phyloP scores from a whole-genome alignment of 2,113 vertebrate genomes.

The Hippocampus mohnikei region DNA sequence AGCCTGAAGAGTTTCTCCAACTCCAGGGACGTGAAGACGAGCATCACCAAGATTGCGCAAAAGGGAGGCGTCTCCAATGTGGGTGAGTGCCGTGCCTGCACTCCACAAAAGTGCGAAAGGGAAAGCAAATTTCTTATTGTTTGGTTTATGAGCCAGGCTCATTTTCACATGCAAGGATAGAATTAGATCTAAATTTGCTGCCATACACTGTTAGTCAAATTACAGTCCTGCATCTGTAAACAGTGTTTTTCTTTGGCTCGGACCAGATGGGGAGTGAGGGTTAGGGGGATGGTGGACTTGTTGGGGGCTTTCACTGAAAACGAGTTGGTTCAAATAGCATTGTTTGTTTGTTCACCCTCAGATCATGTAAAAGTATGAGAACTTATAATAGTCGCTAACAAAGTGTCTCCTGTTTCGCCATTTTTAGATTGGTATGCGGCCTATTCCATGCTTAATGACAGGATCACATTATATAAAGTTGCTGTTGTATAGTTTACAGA shows the following conservation, averaged over 20 bases:
- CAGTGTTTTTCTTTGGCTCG: constrained; percentile 41
- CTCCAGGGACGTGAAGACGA: constrained; percentile 81
- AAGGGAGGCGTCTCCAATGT: constrained; percentile 91
- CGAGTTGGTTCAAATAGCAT: constrained; percentile 35
- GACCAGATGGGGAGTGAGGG: constrained; percentile 29
- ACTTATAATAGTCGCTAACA: constrained; percentile 13
- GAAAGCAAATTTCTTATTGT: constrained; percentile 54
- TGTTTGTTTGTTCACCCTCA: constrained; percentile 39
- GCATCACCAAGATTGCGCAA: constrained; percentile 87
- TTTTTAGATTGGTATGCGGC: constrained; percentile 17
- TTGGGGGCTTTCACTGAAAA: constrained; percentile 29
- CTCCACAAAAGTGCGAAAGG: constrained; percentile 51
- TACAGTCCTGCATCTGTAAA: constrained; percentile 58
- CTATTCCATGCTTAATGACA: constrained; percentile 32
- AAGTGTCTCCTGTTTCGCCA: constrained; percentile 5
- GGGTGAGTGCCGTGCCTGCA: constrained; percentile 76
- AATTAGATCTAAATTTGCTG: constrained; percentile 71
- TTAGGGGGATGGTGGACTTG: constrained; percentile 29
- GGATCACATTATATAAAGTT: constrained; percentile 14
- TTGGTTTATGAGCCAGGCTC: constrained; percentile 40
- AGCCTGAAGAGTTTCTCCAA: constrained; percentile 80
- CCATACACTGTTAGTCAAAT: constrained; percentile 61
- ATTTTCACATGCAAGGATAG: constrained; percentile 56
- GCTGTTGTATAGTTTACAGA: constrained; percentile 3
- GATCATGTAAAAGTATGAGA: constrained; percentile 35